Base-by-base conservation (phyloP, 2,113 vertebrate species). In the Melospiza melodia region DNA sequence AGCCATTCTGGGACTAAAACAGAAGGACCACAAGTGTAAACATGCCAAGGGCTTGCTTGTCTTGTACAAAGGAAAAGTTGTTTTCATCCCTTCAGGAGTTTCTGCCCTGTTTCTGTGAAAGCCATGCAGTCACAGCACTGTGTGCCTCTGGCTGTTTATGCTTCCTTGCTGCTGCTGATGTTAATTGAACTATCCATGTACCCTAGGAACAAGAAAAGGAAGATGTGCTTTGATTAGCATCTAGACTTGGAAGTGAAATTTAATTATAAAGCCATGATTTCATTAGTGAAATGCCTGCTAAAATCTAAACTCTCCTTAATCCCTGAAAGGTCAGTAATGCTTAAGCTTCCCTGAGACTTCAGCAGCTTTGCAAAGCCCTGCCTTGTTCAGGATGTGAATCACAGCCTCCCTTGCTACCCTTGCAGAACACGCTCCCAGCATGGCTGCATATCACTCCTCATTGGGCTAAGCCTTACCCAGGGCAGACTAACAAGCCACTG, bases 331-430 rank as follows among this genome's bases (percentile, higher is more conserved):
- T 82, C 74, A 84, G 67, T 90, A 90, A 92, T 2, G 6, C 67
- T 81, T 87, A 55, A 74, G 75, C 77, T 86, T 89, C 69, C 66
- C 65, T 37, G 74, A 89, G 63, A 84, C 63, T 94, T 85, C 79
- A 80, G 69, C 66, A 93, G 79, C 76, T 78, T 61, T 58, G 35
- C 57, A 63, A 90, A 96, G 35, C 66, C 17, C 51, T 88, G 37
- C 48, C 71, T 71, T 89, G 63, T 66, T 97, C 94, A 93, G 94
- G 48, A 94, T 89, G 85, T 66, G 84, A 87, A 87, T 94, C 90
- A 89, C 80, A 96, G 27, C 33, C 62, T 89, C 48, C 55, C 43
- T 75, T 22, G 46, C 74, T 58, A 17, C 51, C 74, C 93, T 85
- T 58, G 62, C 69, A 82, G 84, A 87, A 72, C 72, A 33, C 6